Evolutionary conservation across 2,113 vertebrate genomes (phyloP), one percentile per base, ranked within the genome.

Genomic region (Puma concolor): DNA sequence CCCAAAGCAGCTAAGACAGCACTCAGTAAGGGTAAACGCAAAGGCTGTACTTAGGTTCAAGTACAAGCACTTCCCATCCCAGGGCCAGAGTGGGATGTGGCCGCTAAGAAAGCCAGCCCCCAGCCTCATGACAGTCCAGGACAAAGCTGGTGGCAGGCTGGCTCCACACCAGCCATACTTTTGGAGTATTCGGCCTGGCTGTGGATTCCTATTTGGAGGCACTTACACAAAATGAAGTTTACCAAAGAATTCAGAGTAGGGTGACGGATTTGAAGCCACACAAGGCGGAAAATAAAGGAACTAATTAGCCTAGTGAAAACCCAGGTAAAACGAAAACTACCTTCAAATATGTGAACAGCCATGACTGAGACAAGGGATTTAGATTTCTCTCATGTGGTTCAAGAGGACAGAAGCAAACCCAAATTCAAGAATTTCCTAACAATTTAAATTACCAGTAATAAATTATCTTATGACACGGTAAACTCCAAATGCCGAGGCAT

Each of bases 331-430:
- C 12, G 29, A 84, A 88, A 72, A 84, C 25, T 2, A 67, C 25
- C 48, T 80, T 96, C 50, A 88, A 79, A 31, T 82, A 80, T 33
- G 8, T n/a, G 7, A 66, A 72, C 14, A 89, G 27, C n/a, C 38
- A 13, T 84, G 17, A 19, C 1, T 11, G 0, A 95, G 19, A 84
- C 50, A 29, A 92, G 31, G 29, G 19, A 50, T 44, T 88, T n/a
- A 21, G 27, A 88, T 88, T 82, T 57, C 52, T 81, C 50, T 72
- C 14, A 11, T 27, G 4, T n/a, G 74, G n/a, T 69, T 89, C 54
- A 67, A 64, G 69, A 89, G 52, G 10, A 38, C 33, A 96, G 23
- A 94, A 71, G 66, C 14, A 87, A 94, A 88, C 23, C 38, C 57
- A 63, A 50, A 72, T 19, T 11, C 69, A 81, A 81, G 23, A 71